Evolutionary conservation across 2,888 invertebrate genomes (phyloP).

Genomic region (Pristionchus japonicus): DNA sequence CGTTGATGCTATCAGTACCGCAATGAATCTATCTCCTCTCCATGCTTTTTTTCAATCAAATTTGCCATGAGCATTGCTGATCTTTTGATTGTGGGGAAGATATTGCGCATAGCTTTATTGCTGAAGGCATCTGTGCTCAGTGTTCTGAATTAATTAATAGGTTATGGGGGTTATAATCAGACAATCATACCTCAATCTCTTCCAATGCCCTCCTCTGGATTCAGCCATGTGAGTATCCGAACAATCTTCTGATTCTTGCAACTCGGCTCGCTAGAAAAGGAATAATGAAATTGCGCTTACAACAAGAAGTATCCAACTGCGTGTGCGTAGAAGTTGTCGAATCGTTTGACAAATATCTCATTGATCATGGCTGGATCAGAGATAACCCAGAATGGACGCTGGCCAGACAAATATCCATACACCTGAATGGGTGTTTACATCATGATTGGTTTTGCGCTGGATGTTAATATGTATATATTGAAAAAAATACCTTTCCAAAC

Average conservation of each 20-base stretch:
- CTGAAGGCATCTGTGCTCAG: slow-evolving; percentile 78
- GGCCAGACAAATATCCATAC: slow-evolving; percentile 61
- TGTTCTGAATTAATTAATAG: slow-evolving; percentile 65
- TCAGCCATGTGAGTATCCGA: slow-evolving; percentile 75
- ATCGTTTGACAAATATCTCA: slow-evolving; percentile 77
- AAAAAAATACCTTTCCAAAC: slow-evolving; percentile 46
- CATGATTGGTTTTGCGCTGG: background rate
- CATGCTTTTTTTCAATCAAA: background rate
- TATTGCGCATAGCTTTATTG: slow-evolving; percentile 63
- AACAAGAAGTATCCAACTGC: slow-evolving; percentile 74
- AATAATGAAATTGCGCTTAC: background rate
- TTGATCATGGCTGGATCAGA: slow-evolving; percentile 76
- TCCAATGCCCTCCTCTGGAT: slow-evolving; percentile 78
- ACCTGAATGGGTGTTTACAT: background rate
- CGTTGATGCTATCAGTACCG: background rate
- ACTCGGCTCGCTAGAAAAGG: slow-evolving; percentile 51
- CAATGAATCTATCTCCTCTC: background rate
- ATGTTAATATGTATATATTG: background rate
- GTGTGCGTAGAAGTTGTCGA: slow-evolving; percentile 76
- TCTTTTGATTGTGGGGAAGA: slow-evolving; percentile 49
- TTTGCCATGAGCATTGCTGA: background rate
- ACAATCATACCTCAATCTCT: slow-evolving; percentile 74
- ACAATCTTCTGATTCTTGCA: slow-evolving; percentile 61
- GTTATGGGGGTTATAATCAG: background rate
- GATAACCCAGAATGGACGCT: slow-evolving; percentile 73